These are phyloP conservation scores for Crax fasciolata DNA, from an alignment of 2,797 vertebrate species.

Conservation along the genomic window DNA sequence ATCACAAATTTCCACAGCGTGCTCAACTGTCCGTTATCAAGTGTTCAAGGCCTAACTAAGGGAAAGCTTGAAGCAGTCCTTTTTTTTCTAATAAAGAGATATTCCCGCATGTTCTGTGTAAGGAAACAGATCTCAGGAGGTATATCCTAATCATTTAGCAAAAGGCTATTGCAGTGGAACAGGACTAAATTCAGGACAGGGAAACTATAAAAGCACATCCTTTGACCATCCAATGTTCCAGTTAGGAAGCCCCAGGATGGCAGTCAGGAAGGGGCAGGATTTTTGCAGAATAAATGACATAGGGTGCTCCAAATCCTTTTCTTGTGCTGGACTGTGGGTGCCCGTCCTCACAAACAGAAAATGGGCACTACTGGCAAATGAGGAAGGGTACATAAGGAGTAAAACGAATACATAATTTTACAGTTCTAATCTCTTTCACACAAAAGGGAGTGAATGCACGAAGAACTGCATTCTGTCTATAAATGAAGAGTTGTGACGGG, in stretches of 20 bases:
- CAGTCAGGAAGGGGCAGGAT: background rate
- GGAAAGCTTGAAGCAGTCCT: slow-evolving; percentile 23
- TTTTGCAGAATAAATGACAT: background rate
- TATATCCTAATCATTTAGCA: background rate
- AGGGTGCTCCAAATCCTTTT: background rate
- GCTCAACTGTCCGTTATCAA: background rate
- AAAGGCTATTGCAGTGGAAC: background rate
- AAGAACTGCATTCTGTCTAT: background rate
- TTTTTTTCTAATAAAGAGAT: background rate
- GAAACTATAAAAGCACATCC: background rate
- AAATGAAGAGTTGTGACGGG: background rate
- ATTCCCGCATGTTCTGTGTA: background rate
- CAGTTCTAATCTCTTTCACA: background rate
- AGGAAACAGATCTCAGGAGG: background rate
- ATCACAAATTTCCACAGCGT: background rate
- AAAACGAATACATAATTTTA: background rate
- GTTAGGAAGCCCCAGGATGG: background rate
- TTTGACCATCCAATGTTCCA: background rate
- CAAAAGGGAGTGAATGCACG: background rate
- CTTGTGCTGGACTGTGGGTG: background rate
- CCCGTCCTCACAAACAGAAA: background rate
- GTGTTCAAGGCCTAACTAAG: slow-evolving; percentile 2
- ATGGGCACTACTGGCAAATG: background rate
- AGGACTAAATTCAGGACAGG: background rate
- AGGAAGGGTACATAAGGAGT: background rate